Conservation (phyloP, 2,797 vertebrate genomes). For the Sebastes trivittatus region DNA sequence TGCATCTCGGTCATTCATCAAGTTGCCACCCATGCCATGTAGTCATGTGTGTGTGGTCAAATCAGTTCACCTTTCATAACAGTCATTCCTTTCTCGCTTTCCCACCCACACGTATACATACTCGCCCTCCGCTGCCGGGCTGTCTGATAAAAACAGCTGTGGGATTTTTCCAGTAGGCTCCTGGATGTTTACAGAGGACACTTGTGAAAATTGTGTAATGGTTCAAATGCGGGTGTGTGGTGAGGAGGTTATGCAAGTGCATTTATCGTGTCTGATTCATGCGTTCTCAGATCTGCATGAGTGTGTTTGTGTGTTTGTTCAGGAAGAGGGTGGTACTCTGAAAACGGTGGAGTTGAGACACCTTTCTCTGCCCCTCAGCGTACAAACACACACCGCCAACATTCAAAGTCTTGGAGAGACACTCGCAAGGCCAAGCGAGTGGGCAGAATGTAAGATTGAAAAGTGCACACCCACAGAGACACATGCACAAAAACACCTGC, state of each 20-base stretch:
- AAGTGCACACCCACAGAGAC: slow-evolving; percentile 63
- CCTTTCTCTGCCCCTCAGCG: slow-evolving; percentile 52
- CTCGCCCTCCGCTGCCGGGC: not conserved
- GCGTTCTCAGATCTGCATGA: slow-evolving; percentile 60
- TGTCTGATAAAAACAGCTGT: slow-evolving; percentile 22
- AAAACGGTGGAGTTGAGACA: slow-evolving; percentile 55
- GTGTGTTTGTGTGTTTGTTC: slow-evolving; percentile 54
- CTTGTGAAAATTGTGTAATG: slow-evolving; percentile 66
- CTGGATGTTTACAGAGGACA: slow-evolving; percentile 57
- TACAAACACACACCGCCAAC: slow-evolving; percentile 61
- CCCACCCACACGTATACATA: slow-evolving; percentile 2
- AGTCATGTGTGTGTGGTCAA: not conserved
- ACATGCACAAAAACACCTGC: slow-evolving; percentile 60
- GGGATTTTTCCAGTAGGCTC: slow-evolving; percentile 38
- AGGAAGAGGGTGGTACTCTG: slow-evolving; percentile 44
- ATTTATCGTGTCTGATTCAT: slow-evolving; percentile 71
- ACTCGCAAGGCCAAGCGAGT: slow-evolving; percentile 57
- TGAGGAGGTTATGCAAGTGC: slow-evolving; percentile 68
- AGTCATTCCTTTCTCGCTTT: slow-evolving; percentile 17
- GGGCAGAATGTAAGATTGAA: slow-evolving; percentile 57
- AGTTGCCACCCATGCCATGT: not conserved
- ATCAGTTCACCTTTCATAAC: slow-evolving; percentile 12
- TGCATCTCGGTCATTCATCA: not conserved
- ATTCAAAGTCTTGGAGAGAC: slow-evolving; percentile 67
- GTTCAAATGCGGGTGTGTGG: slow-evolving; percentile 66